Evolutionary conservation across 2,888 invertebrate species (phyloP), one percentile per base, ranked within the genome.

Genomic region (Hipparchia sbordonii): DNA sequence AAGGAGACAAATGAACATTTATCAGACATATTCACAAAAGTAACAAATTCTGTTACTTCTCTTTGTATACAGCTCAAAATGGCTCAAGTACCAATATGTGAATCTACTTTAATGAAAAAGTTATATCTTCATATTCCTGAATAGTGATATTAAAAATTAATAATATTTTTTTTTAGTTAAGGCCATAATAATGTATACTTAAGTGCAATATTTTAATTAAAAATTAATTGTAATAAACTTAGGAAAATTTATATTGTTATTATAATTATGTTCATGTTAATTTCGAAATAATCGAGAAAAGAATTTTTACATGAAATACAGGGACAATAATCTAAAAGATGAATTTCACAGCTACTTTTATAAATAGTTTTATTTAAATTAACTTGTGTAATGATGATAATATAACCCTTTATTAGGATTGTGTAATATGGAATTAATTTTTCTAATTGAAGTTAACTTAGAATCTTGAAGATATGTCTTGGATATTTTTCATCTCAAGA

Each of bases 21-120:
- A 45, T 79, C 80, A 79, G 90, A 91, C 62, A 88, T 93, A 72
- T 92, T 91, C 76, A 91, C 89, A 6, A 85, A 81, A 82, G 91
- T 92, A 1, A 93, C 84, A 71, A 75, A 85, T 70, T 72, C 63
- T 65, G 91, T 93, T 1, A 82, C 80, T 13, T 72, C 77, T 46
- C 74, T 87, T 54, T 90, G 91, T 76, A 80, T 76, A 56, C 79
- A 79, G 61, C 72, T 82, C 56, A 76, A 82, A 39, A 78, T 79
- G 72, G 80, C 80, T 39, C 93, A 93, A 82, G 87, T 91, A 46
- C 92, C 93, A 73, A 80, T 86, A 76, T 86, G 87, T 78, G 83
- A 89, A 74, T 84, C 87, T 46, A 90, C 91, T 52, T 81, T 93
- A 52, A 79, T 81, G 45, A 92, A 89, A 81, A 92, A 92, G 68